Base-by-base conservation (phyloP, 2,113 vertebrate genomes). In the Benitochromis conjunctus region DNA sequence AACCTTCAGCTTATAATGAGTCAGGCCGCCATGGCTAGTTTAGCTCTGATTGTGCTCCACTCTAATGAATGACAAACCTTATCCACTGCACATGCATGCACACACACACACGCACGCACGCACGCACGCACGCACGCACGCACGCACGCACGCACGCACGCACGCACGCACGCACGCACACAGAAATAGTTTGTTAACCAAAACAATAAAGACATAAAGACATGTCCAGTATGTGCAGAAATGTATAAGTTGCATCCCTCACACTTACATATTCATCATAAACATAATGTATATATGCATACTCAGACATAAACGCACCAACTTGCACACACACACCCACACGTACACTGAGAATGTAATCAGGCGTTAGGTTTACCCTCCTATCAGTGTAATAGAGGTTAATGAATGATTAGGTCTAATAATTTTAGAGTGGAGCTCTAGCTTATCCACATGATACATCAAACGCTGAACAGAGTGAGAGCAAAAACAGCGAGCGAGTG, bases 1-100 rank as follows among this genome's bases (percentile, higher is more conserved):
- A 97, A 97, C 96, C 96, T 96, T 96, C 94, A 95, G 94, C 88
- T 95, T 95, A 92, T 97, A 97, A 97, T 96, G 96, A 97, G 96
- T 94, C 93, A 94, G 96, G 95, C 95, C 94, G 94, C 96, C 93
- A 96, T 97, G 96, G 95, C 95, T 95, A 96, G 96, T 97, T 96
- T 97, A 95, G 94, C 92, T 93, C 95, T 94, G 95, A 96, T 96
- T 95, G 95, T 95, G 92, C 94, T 94, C 93, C 92, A 93, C 86
- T 90, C 90, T 96, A 96, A 96, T 95, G 94, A 95, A 95, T 95
- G 94, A 95, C 94, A 92, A 94, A 92, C 92, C 93, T 94, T 92
- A 90, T 92, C 91, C 58, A 71, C 81, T 76, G 53, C 91, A 82
- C 86, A 77, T 6, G 19, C 90, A 41, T 5, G n/a, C 80, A 60